A percentile compares a stretch with the other conserved stretches of the same genome.
Conservation (phyloP, 2,797 vertebrate species). For the Anas acuta region DNA sequence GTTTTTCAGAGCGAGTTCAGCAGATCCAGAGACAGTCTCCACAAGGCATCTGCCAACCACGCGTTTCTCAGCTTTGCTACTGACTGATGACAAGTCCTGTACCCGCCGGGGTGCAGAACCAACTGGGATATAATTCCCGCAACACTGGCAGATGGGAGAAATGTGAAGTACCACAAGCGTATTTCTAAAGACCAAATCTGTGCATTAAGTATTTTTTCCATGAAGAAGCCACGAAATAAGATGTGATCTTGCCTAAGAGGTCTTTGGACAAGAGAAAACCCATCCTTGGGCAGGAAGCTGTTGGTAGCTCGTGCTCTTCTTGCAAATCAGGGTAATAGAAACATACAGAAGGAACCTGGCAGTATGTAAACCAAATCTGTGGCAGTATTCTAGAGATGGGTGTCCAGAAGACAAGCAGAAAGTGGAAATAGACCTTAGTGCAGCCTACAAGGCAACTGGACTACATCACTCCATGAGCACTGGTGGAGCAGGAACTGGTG, state of each 20-base stretch:
- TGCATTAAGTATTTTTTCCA: neutral
- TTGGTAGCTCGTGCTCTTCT: neutral
- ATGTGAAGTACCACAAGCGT: neutral
- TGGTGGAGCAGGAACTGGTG: neutral
- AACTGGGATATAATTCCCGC: neutral
- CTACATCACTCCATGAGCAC: neutral
- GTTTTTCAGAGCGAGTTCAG: neutral
- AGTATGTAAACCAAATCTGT: neutral
- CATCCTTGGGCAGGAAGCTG: neutral
- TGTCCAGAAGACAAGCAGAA: neutral
- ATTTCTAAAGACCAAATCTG: neutral
- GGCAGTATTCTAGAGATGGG: neutral
- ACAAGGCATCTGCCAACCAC: neutral
- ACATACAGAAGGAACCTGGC: neutral
- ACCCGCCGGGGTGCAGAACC: neutral
- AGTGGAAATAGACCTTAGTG: neutral
- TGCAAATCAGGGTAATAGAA: neutral
- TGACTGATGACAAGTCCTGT: neutral
- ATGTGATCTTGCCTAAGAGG: neutral
- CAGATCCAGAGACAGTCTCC: neutral
- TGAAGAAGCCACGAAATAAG: neutral
- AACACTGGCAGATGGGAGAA: rapidly evolving
- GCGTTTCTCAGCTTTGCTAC: neutral
- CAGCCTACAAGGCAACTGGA: neutral
- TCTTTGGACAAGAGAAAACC: neutral